phyloP scores from a whole-genome alignment of 1,140 invertebrate genomes.

The Kradibia gibbosae region DNA sequence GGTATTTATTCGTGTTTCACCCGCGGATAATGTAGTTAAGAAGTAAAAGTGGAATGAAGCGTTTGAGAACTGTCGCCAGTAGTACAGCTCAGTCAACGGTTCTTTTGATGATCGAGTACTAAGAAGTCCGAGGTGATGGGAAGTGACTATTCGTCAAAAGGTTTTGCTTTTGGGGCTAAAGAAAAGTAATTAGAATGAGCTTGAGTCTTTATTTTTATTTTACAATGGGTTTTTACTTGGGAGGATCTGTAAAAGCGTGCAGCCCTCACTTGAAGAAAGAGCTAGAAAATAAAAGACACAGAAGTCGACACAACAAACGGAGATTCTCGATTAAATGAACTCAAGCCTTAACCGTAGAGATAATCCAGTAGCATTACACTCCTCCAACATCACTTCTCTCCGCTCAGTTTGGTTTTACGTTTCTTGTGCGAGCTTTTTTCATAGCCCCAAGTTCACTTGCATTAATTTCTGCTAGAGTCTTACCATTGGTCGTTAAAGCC shows the following conservation, averaged over 20 bases:
- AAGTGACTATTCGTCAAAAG: no score
- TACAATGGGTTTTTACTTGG: neutral
- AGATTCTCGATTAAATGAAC: slow-evolving; percentile 52
- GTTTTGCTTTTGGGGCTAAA: no score
- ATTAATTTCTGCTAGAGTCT: slow-evolving; percentile 61
- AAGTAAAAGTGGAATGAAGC: no score
- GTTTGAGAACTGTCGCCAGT: no score
- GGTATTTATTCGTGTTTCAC: no score
- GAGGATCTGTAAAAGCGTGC: neutral
- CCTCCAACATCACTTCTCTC: neutral
- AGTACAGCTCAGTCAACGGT: no score
- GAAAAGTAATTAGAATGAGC: neutral
- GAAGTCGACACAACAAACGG: slow-evolving; percentile 23
- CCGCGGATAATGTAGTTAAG: no score
- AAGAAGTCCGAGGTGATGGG: no score
- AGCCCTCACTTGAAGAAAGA: neutral
- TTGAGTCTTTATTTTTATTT: neutral
- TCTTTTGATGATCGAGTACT: no score
- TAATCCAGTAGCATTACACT: slow-evolving; percentile 44
- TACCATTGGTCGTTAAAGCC: slow-evolving; percentile 58
- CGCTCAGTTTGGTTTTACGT: slow-evolving; percentile 41
- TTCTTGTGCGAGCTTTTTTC: slow-evolving; percentile 53
- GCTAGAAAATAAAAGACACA: neutral
- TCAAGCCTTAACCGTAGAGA: slow-evolving; percentile 33
- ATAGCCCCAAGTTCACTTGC: slow-evolving; percentile 54